Evolutionary conservation across 2,888 invertebrate genomes (phyloP).

Genomic region (Ctena decussata): DNA sequence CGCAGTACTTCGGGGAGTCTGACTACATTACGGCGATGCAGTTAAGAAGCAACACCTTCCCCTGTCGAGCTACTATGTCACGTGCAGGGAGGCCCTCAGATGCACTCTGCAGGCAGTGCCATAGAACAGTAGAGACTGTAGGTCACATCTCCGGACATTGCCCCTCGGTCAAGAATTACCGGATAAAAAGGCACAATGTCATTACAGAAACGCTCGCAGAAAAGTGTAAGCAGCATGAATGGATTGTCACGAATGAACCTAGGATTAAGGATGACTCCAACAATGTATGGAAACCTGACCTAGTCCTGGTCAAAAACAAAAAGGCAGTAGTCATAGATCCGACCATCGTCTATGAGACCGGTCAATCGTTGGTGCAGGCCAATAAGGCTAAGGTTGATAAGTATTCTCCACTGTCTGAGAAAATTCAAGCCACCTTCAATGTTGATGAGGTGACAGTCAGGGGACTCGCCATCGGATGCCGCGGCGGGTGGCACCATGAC

Average conservation of each 20-base stretch:
- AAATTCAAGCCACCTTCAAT: background rate
- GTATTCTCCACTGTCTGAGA: background rate
- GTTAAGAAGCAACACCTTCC: conserved; percentile 22
- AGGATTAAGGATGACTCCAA: background rate
- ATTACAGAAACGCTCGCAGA: background rate
- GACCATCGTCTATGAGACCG: conserved; percentile 20
- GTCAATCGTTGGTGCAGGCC: background rate
- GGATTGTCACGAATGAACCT: background rate
- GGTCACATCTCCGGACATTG: conserved; percentile 45
- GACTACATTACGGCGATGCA: conserved; percentile 31
- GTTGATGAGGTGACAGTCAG: background rate
- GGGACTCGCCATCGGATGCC: conserved; percentile 5
- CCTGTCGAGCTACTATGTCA: conserved; percentile 9
- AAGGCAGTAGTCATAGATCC: conserved; percentile 24
- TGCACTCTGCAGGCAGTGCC: too few relatives aligned
- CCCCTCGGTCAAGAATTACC: conserved; percentile 25
- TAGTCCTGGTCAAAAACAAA: background rate
- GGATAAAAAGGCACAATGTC: conserved; percentile 39
- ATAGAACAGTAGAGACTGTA: conserved; percentile 25
- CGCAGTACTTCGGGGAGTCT: background rate
- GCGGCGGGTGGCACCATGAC: background rate
- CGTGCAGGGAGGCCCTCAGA: too few relatives aligned
- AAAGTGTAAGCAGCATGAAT: conserved; percentile 6
- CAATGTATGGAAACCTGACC: background rate
- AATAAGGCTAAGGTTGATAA: conserved; percentile 11